These are phyloP conservation scores for Megathymus violae DNA, from an alignment of 1,140 invertebrate genomes.

Conservation along the genomic window DNA sequence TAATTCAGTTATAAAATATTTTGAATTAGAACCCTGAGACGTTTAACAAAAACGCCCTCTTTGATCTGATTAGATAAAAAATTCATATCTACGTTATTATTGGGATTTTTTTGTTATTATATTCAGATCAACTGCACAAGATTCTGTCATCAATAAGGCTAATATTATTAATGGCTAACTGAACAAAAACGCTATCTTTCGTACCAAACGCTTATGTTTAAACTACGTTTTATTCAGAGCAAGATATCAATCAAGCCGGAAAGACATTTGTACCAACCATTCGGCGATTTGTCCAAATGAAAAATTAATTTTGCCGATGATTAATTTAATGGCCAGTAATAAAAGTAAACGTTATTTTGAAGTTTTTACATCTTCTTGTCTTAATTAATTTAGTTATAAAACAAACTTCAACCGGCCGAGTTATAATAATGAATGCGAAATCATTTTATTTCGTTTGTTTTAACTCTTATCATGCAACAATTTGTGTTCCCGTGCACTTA, in stretches of 20 bases:
- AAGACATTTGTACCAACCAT: conserved; percentile 74
- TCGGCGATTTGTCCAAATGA: conserved; percentile 81
- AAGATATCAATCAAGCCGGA: conserved; percentile 72
- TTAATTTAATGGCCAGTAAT: conserved; percentile 80
- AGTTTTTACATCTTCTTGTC: conserved; percentile 82
- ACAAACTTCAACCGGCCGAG: conserved; percentile 15
- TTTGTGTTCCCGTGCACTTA: background rate
- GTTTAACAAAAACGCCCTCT: no score
- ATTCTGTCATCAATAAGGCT: no score
- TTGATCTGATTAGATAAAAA: no score
- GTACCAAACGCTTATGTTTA: background rate
- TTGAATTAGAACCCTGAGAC: no score
- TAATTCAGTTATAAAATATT: no score
- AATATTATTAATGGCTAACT: background rate
- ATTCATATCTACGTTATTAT: no score
- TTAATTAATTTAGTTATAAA: conserved; percentile 71
- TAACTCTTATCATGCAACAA: conserved; percentile 2
- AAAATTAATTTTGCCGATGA: conserved; percentile 83
- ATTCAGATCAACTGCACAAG: no score
- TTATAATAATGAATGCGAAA: conserved; percentile 11
- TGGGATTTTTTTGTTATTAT: no score
- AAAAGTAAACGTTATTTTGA: conserved; percentile 81
- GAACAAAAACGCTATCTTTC: background rate
- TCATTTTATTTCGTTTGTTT: conserved; percentile 2
- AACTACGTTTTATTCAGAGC: conserved; percentile 42